Percentiles rank a stretch among this genome's conserved stretches.
These are phyloP conservation scores for Agonopterix heracliana DNA, from an alignment of 2,888 invertebrate species.

Conservation along the genomic window DNA sequence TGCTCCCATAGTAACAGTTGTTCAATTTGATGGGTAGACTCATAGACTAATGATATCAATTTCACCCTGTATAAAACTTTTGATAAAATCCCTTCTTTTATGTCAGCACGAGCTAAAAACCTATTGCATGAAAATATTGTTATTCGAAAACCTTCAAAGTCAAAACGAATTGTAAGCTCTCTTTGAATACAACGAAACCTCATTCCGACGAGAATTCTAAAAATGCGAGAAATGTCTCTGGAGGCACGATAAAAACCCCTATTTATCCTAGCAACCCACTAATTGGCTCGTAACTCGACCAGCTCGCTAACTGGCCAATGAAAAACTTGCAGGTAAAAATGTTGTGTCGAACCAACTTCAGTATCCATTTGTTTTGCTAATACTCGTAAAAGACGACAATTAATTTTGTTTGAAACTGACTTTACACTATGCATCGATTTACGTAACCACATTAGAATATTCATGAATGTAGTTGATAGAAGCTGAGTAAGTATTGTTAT, in stretches of 20 bases:
- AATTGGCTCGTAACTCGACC: conserved; percentile 40
- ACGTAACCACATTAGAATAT: conserved; percentile 5
- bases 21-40: too few species aligned
- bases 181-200: too few species aligned
- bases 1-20: too few species aligned
- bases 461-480: conserved; percentile 1
- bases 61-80: too few species aligned
- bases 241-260: conserved; percentile 25
- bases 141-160: too few species aligned
- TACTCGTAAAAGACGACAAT: conserved; percentile 9
- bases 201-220: background rate
- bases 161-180: too few species aligned
- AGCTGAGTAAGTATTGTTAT: background rate
- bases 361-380: conserved; percentile 18
- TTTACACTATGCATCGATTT: conserved; percentile 3
- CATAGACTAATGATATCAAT: too few species aligned
- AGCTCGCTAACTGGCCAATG: conserved; percentile 18
- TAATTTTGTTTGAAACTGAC: background rate
- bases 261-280: conserved; percentile 27
- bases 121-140: too few species aligned
- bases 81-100: background rate
- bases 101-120: background rate
- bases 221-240: conserved; percentile 20
- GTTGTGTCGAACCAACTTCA: conserved; percentile 8
- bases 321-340: conserved; percentile 22